Evolutionary conservation across 2,888 invertebrate genomes (phyloP).

Genomic region (Litoditis marina): DNA sequence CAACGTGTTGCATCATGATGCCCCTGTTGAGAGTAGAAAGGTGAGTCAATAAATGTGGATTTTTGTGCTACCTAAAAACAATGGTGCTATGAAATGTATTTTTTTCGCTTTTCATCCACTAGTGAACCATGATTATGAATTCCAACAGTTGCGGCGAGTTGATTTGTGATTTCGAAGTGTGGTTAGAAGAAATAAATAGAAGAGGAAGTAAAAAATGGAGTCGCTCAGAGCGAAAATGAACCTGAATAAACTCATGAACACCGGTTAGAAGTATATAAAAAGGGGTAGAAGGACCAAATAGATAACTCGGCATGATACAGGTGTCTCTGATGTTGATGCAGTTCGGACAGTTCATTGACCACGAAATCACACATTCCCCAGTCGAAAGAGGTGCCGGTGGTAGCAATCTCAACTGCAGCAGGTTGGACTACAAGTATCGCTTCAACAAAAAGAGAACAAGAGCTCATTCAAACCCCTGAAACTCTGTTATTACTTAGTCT

Average conservation of each 20-base stretch:
- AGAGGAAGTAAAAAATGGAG: too few relatives aligned
- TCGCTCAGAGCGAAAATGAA: too few relatives aligned
- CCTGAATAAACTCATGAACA: background rate
- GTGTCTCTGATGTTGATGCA: slow-evolving; percentile 59
- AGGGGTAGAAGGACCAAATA: background rate
- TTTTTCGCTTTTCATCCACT: too few relatives aligned
- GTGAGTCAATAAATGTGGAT: slow-evolving; percentile 4
- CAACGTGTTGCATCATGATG: slow-evolving; percentile 73
- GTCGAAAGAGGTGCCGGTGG: slow-evolving; percentile 47
- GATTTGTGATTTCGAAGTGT: too few relatives aligned
- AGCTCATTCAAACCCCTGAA: too few relatives aligned
- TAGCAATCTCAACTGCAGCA: slow-evolving; percentile 53
- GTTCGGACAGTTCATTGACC: slow-evolving; percentile 60
- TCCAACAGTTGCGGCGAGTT: too few relatives aligned
- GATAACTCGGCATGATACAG: slow-evolving; percentile 4
- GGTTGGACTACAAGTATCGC: background rate
- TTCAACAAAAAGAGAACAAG: too few relatives aligned
- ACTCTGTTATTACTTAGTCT: too few relatives aligned
- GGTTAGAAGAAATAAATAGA: too few relatives aligned
- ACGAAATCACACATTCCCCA: slow-evolving; percentile 60
- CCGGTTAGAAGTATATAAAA: slow-evolving; percentile 3
- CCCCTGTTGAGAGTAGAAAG: slow-evolving; percentile 27
- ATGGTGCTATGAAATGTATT: too few relatives aligned
- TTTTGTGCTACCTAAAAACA: background rate
- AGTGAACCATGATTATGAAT: too few relatives aligned